Evolutionary conservation across 2,797 vertebrate species (phyloP), one percentile per base, ranked within the genome.

Genomic region (Paedocypris micromegethes): DNA sequence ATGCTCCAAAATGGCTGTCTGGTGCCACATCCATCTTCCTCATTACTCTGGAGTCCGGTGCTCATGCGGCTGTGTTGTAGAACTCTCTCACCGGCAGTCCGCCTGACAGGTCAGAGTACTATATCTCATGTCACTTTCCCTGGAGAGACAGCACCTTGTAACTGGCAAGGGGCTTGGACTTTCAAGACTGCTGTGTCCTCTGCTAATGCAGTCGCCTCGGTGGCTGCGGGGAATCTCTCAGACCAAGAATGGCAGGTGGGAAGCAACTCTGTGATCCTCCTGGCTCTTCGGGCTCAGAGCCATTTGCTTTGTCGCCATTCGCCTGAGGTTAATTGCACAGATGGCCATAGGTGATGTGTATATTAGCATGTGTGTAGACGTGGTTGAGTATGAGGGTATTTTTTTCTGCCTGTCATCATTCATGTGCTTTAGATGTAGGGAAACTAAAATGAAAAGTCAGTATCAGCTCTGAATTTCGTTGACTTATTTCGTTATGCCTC

Each of bases 241-340:
- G 57, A 79, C 59, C 63, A 41, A 64, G 58, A 64, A 47, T 57
- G 58, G 5, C 52, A 45, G 54, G 9, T 1, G 40, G 62, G 38
- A 52, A 59, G 69, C 57, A 43, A 57, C 64, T 9, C 67, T 41
- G 66, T 23, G 23, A 51, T 72, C 61, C 66, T 63, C 70, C 75
- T 78, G 75, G 69, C 66, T 62, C 51, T 51, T 57, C 55, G 52
- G 23, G 53, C 39, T 57, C 68, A 53, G 47, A 7, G 79, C 79
- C 87, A 23, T 23, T 23, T 23, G 23, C 23, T 84, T 85, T 84
- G 85, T 88, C 83, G 79, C 75, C 59, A 79, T 84, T 85, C 85
- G 86, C 76, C 73, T 80, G 73, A 85, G 87, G 87, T 90, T 90
- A 90, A 90, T 90, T 89, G 85, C 83, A 80, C 87, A 87, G 86